phyloP scores from a whole-genome alignment of 2,888 invertebrate species.

The Drosophila borealis region DNA sequence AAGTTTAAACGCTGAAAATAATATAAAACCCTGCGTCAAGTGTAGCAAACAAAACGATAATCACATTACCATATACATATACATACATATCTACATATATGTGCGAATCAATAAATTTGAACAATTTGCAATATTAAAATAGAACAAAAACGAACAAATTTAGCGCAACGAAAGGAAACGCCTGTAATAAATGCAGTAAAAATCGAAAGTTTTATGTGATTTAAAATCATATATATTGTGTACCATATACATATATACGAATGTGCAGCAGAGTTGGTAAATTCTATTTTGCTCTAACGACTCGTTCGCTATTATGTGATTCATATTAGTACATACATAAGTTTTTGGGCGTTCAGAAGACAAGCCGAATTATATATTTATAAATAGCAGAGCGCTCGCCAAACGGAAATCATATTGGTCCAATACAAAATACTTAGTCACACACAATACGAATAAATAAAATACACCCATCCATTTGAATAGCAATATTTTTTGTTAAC shows the following conservation, averaged over 20 bases:
- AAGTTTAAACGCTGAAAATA: constrained; percentile 71
- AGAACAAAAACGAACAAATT: constrained; percentile 34
- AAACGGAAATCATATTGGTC: constrained; percentile 74
- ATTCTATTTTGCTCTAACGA: constrained; percentile 49
- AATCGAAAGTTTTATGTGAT: constrained; percentile 51
- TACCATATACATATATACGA: constrained; percentile 8
- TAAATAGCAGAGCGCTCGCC: constrained; percentile 65
- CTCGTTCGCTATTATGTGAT: constrained; percentile 73
- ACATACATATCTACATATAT: constrained; percentile 13
- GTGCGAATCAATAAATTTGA: constrained; percentile 43
- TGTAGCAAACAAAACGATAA: constrained; percentile 60
- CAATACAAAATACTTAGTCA: constrained; percentile 45
- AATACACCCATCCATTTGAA: constrained; percentile 41
- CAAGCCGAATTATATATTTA: constrained; percentile 68
- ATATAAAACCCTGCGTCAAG: constrained; percentile 51
- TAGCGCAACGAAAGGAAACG: constrained; percentile 39
- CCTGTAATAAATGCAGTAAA: constrained; percentile 22
- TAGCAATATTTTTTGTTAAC: constrained; percentile 12
- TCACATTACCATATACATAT: constrained; percentile 59
- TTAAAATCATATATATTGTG: constrained; percentile 18
- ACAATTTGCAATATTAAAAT: constrained; percentile 42
- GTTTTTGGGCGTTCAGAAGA: constrained; percentile 48
- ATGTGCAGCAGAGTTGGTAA: constrained; percentile 39
- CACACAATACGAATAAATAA: constrained; percentile 49
- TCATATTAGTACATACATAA: constrained; percentile 64